A percentile compares a stretch with the other conserved stretches of the same genome.
Evolutionary conservation across 2,113 vertebrate genomes (phyloP).

Genomic region (Polypterus bichir): DNA sequence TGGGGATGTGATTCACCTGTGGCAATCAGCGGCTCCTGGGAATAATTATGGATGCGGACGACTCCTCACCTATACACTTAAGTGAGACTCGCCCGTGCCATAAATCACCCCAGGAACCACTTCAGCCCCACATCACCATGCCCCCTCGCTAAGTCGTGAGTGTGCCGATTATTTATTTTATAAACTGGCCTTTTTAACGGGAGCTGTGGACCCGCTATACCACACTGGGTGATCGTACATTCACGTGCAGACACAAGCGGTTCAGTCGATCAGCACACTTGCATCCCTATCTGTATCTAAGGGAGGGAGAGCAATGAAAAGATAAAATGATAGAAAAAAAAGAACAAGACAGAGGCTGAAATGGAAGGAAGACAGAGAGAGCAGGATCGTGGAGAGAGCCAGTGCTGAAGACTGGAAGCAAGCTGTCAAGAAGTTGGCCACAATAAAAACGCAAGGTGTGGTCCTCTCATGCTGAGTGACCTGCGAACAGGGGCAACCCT

Average conservation of each 20-base stretch:
- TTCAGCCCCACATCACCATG: too few relatives aligned
- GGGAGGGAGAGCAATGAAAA: background rate
- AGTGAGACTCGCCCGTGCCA: too few relatives aligned
- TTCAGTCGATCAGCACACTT: constrained; percentile 20
- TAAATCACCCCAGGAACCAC: too few relatives aligned
- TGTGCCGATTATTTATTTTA: too few relatives aligned
- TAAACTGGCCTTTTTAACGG: too few relatives aligned
- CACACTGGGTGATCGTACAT: constrained; percentile 16
- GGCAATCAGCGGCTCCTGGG: too few relatives aligned
- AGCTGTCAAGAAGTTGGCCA: background rate
- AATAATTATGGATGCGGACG: too few relatives aligned
- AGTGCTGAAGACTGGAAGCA: background rate
- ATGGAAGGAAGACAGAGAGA: constrained; percentile 17
- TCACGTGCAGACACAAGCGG: constrained; percentile 18
- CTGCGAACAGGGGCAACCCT: background rate
- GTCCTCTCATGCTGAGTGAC: background rate
- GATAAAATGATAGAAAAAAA: constrained; percentile 4
- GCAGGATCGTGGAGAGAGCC: background rate
- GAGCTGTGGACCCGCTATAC: too few relatives aligned
- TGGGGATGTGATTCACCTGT: too few relatives aligned
- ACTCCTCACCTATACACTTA: too few relatives aligned
- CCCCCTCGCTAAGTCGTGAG: too few relatives aligned
- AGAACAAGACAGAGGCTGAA: constrained; percentile 19
- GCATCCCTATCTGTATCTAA: constrained; percentile 7
- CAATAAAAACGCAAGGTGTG: background rate